phyloP scores from a whole-genome alignment of 2,888 invertebrate species.

The Trichopria drosophilae region DNA sequence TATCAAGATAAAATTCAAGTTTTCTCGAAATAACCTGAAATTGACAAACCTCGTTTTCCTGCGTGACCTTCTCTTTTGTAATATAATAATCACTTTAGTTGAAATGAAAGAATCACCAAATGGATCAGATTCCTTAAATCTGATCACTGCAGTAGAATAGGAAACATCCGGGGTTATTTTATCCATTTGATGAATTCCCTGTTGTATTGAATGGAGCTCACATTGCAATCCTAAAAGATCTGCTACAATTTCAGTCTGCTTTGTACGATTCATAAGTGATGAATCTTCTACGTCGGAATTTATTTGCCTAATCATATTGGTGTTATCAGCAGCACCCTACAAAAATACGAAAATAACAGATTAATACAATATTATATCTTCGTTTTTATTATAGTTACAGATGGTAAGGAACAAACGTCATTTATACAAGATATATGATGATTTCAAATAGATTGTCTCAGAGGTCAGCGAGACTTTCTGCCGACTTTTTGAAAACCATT shows the following conservation, averaged over 20 bases:
- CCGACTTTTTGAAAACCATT: no score
- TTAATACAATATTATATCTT: conserved; percentile 4
- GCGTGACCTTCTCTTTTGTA: not conserved
- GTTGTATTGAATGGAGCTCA: conserved; percentile 81
- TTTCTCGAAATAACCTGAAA: no score
- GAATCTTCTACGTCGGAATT: conserved; percentile 50
- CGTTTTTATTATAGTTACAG: no score
- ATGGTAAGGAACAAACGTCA: no score
- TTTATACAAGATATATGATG: no score
- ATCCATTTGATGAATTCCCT: conserved; percentile 87
- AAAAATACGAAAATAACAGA: conserved; percentile 27
- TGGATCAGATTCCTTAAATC: conserved; percentile 67
- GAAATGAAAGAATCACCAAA: conserved; percentile 77
- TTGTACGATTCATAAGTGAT: no score
- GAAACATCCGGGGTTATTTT: conserved; percentile 76
- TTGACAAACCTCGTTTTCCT: no score
- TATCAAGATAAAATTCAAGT: no score
- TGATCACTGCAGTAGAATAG: conserved; percentile 62
- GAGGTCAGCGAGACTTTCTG: no score
- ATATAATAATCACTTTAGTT: conserved; percentile 56
- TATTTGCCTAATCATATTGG: no score
- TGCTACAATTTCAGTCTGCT: no score
- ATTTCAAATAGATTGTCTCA: no score
- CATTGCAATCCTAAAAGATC: conserved; percentile 86
- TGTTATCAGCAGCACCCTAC: conserved; percentile 56